A percentile compares a stretch with the other conserved stretches of the same genome.
phyloP scores from a whole-genome alignment of 2,888 invertebrate genomes.

The Idaea biselata region DNA sequence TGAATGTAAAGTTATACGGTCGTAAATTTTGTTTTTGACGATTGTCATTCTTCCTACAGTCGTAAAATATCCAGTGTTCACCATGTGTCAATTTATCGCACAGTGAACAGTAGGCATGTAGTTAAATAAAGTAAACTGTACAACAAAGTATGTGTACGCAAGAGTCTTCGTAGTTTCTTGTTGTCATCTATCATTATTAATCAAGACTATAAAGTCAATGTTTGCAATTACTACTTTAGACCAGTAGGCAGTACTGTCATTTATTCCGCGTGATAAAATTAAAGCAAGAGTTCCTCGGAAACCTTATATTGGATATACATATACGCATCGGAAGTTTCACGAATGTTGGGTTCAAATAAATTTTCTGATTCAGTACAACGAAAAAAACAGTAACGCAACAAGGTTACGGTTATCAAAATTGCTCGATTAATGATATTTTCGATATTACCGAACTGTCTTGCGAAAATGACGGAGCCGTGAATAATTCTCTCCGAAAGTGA shows the following conservation, averaged over 20 bases:
- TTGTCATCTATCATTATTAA: neutral
- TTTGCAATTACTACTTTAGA: neutral
- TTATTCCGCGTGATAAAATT: neutral
- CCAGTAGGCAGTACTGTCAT: neutral
- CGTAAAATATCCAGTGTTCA: neutral
- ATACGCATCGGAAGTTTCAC: neutral
- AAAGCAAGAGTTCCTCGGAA: neutral
- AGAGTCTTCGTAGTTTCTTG: neutral
- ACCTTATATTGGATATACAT: neutral
- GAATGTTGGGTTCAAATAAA: neutral
- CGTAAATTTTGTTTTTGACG: neutral
- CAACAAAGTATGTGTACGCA: neutral
- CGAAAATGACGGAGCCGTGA: conserved; percentile 63
- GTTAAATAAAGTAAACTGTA: neutral
- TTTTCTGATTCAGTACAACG: conserved; percentile 10
- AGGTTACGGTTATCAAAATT: neutral
- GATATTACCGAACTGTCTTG: conserved; percentile 30
- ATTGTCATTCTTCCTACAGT: neutral
- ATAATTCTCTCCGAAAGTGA: conserved; percentile 31
- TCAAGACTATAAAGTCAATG: neutral
- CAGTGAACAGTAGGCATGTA: neutral
- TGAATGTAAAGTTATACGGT: neutral
- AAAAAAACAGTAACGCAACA: conserved; percentile 22
- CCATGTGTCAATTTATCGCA: conserved; percentile 1
- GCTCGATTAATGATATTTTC: conserved; percentile 29